Evolutionary conservation across 2,113 vertebrate genomes (phyloP).

Genomic region (Orycteropus afer): DNA sequence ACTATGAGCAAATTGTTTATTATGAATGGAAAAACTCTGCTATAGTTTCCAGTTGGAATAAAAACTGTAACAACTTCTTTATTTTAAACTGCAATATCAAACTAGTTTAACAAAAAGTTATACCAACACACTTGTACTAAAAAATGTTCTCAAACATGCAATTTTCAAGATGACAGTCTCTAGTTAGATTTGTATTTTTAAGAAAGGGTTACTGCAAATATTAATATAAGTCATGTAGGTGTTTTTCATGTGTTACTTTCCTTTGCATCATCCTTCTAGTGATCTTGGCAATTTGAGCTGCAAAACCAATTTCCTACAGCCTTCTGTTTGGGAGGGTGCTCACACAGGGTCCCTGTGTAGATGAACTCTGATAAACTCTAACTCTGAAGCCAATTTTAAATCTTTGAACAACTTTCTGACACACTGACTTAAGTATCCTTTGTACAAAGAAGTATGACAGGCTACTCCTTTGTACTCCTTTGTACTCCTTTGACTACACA

Average conservation of each 20-base stretch:
- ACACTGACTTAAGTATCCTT: not conserved
- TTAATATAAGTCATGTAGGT: not conserved
- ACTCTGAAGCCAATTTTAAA: constrained; percentile 34
- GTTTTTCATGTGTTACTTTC: not conserved
- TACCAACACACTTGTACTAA: not conserved
- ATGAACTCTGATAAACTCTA: not conserved
- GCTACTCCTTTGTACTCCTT: not conserved
- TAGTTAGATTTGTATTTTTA: not conserved
- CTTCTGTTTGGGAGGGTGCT: not conserved
- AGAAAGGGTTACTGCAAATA: not conserved
- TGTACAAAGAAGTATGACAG: not conserved
- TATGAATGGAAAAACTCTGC: not conserved
- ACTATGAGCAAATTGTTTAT: not conserved
- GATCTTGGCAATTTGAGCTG: not conserved
- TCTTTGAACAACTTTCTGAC: not conserved
- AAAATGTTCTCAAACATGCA: not conserved
- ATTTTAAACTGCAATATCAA: not conserved
- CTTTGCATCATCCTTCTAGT: not conserved
- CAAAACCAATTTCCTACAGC: not conserved
- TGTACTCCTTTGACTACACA: not conserved
- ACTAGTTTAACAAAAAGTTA: not conserved
- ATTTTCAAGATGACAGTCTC: not conserved
- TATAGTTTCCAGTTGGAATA: not conserved
- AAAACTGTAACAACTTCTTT: not conserved
- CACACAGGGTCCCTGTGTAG: not conserved